A percentile compares a stretch with the other conserved stretches of the same genome.
phyloP scores from a whole-genome alignment of 2,113 vertebrate species.

The Cryptomyrus ogoouensis region DNA sequence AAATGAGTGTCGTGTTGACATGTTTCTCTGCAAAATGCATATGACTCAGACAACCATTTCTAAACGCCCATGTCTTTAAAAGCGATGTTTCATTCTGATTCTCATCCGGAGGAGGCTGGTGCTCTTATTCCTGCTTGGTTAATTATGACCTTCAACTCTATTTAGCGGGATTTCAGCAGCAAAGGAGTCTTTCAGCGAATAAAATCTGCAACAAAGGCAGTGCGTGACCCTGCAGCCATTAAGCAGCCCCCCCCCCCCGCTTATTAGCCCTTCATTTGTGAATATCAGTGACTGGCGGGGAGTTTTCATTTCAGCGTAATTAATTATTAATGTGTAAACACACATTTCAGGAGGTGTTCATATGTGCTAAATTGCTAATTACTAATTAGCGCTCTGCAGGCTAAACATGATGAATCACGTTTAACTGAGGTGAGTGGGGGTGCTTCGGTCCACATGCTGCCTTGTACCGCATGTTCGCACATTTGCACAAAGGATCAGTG shows the following conservation, averaged over 20 bases:
- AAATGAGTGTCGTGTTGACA: background rate
- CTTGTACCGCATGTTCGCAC: background rate
- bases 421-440: background rate
- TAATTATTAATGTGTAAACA: conserved; percentile 3
- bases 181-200: background rate
- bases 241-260: background rate
- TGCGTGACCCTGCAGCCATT: background rate
- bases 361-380: background rate
- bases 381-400: background rate
- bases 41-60: background rate
- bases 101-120: background rate
- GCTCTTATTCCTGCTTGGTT: background rate
- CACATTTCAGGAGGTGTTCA: background rate
- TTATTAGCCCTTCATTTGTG: background rate
- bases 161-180: background rate
- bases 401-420: background rate
- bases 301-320: background rate
- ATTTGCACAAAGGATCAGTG: background rate
- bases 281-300: background rate
- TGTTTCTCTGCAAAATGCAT: background rate
- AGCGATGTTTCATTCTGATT: background rate
- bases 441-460: background rate
- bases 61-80: background rate
- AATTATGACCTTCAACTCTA: background rate
- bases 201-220: background rate